These are phyloP conservation scores for Thamnophis sirtalis DNA, from an alignment of 2,113 vertebrate genomes.

Conservation along the genomic window DNA sequence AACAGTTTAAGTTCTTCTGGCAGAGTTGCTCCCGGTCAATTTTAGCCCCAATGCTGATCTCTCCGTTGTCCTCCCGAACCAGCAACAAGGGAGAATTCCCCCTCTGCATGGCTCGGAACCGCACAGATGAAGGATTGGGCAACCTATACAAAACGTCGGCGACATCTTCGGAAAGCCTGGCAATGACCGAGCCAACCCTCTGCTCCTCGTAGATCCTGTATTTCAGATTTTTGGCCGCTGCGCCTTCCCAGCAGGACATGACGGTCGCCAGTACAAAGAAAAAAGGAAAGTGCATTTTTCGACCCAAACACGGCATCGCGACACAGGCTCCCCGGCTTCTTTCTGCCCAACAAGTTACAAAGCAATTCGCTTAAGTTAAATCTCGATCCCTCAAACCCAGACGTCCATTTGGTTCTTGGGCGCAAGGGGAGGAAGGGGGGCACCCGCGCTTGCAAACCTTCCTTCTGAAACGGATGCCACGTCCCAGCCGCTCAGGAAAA, in stretches of 20 bases:
- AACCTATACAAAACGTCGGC: slow-evolving; percentile 79
- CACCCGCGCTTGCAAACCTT: slow-evolving; percentile 19
- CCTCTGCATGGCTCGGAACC: slow-evolving; percentile 91
- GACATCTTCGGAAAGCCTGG: slow-evolving; percentile 86
- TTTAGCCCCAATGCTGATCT: slow-evolving; percentile 87
- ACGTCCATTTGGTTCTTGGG: slow-evolving; percentile 49
- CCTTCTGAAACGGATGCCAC: slow-evolving; percentile 24
- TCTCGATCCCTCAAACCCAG: slow-evolving; percentile 42
- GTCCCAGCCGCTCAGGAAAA: slow-evolving; percentile 47
- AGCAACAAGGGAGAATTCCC: slow-evolving; percentile 79
- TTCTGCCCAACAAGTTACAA: slow-evolving; percentile 46
- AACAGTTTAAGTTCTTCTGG: slow-evolving; percentile 91
- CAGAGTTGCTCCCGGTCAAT: slow-evolving; percentile 96
- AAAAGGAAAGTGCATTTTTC: slow-evolving; percentile 65
- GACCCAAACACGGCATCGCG: slow-evolving; percentile 36
- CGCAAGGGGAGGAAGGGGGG: not conserved
- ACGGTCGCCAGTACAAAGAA: slow-evolving; percentile 60
- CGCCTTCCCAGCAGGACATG: slow-evolving; percentile 51
- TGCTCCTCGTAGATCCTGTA: slow-evolving; percentile 97
- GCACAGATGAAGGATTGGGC: slow-evolving; percentile 79
- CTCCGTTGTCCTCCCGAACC: slow-evolving; percentile 89
- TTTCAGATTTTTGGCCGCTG: slow-evolving; percentile 81
- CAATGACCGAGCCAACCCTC: slow-evolving; percentile 87
- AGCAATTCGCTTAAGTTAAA: slow-evolving; percentile 48
- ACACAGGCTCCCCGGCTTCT: slow-evolving; percentile 42